Evolutionary conservation across 2,888 invertebrate genomes (phyloP).

Genomic region (Synergus itoensis): DNA sequence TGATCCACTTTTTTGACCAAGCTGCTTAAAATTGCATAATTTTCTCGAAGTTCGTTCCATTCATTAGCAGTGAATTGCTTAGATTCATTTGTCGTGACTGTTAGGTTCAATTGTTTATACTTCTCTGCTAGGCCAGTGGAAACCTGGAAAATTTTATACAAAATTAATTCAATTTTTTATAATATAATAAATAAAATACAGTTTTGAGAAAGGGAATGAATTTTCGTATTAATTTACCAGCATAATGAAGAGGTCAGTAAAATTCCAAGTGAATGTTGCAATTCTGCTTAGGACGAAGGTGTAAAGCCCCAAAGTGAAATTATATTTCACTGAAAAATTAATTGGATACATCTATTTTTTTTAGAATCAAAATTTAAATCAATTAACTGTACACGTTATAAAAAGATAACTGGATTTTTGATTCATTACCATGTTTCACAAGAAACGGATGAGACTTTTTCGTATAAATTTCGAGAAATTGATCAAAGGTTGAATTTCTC

Average conservation of each 20-base stretch:
- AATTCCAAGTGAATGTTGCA: slow-evolving; percentile 86
- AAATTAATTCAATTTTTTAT: background rate
- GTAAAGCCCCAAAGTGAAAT: slow-evolving; percentile 67
- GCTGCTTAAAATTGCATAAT: slow-evolving; percentile 82
- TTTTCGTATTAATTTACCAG: slow-evolving; percentile 79
- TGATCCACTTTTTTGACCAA: slow-evolving; percentile 82
- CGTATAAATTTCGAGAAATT: slow-evolving; percentile 67
- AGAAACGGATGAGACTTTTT: slow-evolving; percentile 70
- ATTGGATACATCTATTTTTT: background rate
- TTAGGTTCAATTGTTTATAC: slow-evolving; percentile 82
- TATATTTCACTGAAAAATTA: slow-evolving; percentile 65
- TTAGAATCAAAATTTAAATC: no score
- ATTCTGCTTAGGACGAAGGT: slow-evolving; percentile 79
- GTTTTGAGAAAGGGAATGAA: background rate
- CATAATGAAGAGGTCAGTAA: slow-evolving; percentile 86
- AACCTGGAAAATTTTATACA: slow-evolving; percentile 58
- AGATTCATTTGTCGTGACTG: slow-evolving; percentile 74
- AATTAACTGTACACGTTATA: background rate
- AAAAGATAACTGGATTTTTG: background rate
- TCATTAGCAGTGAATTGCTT: slow-evolving; percentile 70
- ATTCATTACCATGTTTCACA: slow-evolving; percentile 63
- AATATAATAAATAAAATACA: slow-evolving; percentile 66
- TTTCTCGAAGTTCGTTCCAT: slow-evolving; percentile 84
- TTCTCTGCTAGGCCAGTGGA: slow-evolving; percentile 81
- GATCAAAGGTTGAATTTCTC: slow-evolving; percentile 61